phyloP scores from a whole-genome alignment of 35 echinoderm and acorn worm species.

The Heliocidaris tuberculata region DNA sequence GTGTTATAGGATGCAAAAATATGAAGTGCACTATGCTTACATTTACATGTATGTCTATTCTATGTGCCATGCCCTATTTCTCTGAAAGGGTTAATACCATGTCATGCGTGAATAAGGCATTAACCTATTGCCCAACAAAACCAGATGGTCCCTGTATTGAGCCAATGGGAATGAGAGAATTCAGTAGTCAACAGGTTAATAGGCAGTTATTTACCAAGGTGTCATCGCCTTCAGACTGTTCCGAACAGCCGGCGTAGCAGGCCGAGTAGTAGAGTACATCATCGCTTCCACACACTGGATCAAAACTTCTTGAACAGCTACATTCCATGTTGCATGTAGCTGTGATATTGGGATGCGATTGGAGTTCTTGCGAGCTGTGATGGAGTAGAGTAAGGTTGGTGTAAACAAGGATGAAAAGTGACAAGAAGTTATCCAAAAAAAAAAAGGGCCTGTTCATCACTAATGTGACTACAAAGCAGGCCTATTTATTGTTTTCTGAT shows the following conservation, averaged over 20 bases:
- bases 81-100: too few species aligned
- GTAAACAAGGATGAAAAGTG: not conserved
- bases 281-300: constrained; percentile 70
- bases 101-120: too few species aligned
- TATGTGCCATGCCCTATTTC: too few species aligned
- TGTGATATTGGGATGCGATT: constrained; percentile 52
- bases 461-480: too few species aligned
- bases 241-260: constrained; percentile 73
- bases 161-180: too few species aligned
- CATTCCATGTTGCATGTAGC: constrained; percentile 70
- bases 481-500: not conserved
- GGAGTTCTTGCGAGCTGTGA: not conserved
- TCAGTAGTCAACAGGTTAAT: not conserved
- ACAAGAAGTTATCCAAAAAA: too few species aligned
- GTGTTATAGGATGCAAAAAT: too few species aligned
- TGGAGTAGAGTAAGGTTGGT: not conserved
- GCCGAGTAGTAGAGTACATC: constrained; percentile 80
- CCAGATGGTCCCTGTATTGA: too few species aligned
- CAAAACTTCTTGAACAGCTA: constrained; percentile 58
- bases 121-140: too few species aligned
- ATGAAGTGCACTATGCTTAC: too few species aligned
- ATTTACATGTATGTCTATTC: too few species aligned
- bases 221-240: constrained; percentile 45
- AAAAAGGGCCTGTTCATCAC: too few species aligned
- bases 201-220: constrained; percentile 7